Conservation (phyloP, 2,888 invertebrate species). For the Noctua pronuba region DNA sequence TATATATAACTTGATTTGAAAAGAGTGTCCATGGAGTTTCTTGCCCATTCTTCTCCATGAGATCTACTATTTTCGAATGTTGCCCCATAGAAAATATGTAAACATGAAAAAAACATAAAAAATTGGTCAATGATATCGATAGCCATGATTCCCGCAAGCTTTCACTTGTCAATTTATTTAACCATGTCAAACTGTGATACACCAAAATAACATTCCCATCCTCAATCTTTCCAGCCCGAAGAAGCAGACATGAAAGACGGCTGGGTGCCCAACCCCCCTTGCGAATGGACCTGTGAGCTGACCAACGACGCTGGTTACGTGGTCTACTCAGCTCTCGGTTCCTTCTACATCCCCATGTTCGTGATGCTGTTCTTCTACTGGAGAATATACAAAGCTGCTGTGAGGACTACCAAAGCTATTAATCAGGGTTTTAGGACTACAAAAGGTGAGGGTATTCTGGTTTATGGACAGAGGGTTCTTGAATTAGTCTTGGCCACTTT, state of each 20-base stretch:
- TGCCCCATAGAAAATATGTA: too few species aligned
- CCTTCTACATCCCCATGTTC: constrained; percentile 99
- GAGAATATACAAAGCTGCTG: constrained; percentile 98
- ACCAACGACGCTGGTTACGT: constrained; percentile 99
- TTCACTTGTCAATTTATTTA: too few species aligned
- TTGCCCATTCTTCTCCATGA: too few species aligned
- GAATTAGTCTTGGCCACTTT: not conserved
- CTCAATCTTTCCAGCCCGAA: constrained; percentile 74
- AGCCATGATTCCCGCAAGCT: too few species aligned
- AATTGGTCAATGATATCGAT: too few species aligned
- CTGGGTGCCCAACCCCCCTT: constrained; percentile 89
- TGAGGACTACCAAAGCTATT: constrained; percentile 97
- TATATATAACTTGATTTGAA: too few species aligned
- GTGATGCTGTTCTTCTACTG: constrained; percentile 99
- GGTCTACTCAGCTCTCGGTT: constrained; percentile 99
- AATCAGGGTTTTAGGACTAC: constrained; percentile 97
- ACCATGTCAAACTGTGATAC: too few species aligned
- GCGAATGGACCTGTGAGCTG: constrained; percentile 96
- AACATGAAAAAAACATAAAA: too few species aligned
- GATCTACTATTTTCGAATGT: too few species aligned
- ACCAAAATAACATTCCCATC: too few species aligned
- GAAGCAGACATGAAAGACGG: constrained; percentile 79
- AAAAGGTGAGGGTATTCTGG: constrained; percentile 90
- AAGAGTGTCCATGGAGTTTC: too few species aligned
- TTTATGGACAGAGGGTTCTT: not conserved